Evolutionary conservation across 2,113 vertebrate species (phyloP), one percentile per base, ranked within the genome.

Genomic region (Pituophis catenifer): DNA sequence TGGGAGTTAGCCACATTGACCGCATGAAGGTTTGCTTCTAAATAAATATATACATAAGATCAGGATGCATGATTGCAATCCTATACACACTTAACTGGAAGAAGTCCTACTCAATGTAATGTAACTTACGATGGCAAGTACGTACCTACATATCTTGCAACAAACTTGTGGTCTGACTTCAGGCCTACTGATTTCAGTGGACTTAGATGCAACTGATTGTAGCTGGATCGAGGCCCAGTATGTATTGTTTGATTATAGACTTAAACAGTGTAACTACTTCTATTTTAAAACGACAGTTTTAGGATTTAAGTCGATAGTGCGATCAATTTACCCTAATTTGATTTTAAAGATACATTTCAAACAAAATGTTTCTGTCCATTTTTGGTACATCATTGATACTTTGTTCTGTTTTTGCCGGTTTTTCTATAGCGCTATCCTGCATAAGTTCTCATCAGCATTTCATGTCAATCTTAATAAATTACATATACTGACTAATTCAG

Each of bases 301-400:
- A 96, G 95, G 58, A 0, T 0, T 94, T 95, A 95, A 96, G 96
- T 92, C 89, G 94, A 93, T 93, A 94, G 85, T 94, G 92, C 90
- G 94, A 90, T 96, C 95, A 96, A 44, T 53, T 50, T 90, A 96
- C 88, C 53, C 55, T 53, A 89, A 0, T 4, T 55, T 26, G 54
- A 29, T 90, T 93, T 94, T 93, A 88, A 1, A 21, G 23, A 54
- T n/a, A 10, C 10, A n/a, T 86, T 29, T 86, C 59, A 62, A 48
- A 50, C 44, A 90, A 62, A 52, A 57, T 29, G 65, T 6, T 21
- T 38, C 89, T 55, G 3, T 58, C 23, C 26, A 0, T 0, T 57
- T 91, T 33, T 52, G 11, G 0, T 23, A 33, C 38, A 88, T 52
- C 89, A 91, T 89, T n/a, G 5, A 70, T 0, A 9, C 57, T 92